Evolutionary conservation across 2,888 invertebrate genomes (phyloP).

Genomic region (Carabus problematicus): DNA sequence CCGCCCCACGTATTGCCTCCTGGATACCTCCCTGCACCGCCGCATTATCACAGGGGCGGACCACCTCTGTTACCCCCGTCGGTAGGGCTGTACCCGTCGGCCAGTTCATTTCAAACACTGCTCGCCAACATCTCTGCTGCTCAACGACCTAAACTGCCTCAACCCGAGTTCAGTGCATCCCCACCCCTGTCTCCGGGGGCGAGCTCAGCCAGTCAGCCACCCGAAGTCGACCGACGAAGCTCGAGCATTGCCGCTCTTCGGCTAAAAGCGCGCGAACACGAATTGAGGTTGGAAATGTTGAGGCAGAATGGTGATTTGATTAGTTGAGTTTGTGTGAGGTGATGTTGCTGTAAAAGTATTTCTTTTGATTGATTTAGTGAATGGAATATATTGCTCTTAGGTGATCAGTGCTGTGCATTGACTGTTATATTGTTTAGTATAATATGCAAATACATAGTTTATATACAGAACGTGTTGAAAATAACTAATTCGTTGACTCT

Average conservation of each 20-base stretch:
- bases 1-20: conserved; percentile 67
- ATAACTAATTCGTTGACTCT: neutral
- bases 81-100: conserved; percentile 66
- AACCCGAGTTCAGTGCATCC: conserved; percentile 61
- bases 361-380: neutral
- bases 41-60: conserved; percentile 65
- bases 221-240: conserved; percentile 81
- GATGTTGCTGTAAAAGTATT: no score
- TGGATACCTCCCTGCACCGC: conserved; percentile 64
- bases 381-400: neutral
- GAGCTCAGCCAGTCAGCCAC: conserved; percentile 60
- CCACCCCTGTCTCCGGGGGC: conserved; percentile 64
- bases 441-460: neutral
- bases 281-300: conserved; percentile 81
- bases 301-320: conserved; percentile 81
- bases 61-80: conserved; percentile 72
- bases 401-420: conserved; percentile 1
- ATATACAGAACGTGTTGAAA: neutral
- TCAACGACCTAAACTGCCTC: conserved; percentile 63
- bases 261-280: conserved; percentile 89
- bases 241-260: conserved; percentile 88
- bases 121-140: conserved; percentile 79
- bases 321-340: conserved; percentile 66
- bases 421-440: neutral
- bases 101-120: conserved; percentile 82